These are phyloP conservation scores for Hylaeus volcanicus DNA, from an alignment of 1,140 invertebrate species.

Conservation along the genomic window DNA sequence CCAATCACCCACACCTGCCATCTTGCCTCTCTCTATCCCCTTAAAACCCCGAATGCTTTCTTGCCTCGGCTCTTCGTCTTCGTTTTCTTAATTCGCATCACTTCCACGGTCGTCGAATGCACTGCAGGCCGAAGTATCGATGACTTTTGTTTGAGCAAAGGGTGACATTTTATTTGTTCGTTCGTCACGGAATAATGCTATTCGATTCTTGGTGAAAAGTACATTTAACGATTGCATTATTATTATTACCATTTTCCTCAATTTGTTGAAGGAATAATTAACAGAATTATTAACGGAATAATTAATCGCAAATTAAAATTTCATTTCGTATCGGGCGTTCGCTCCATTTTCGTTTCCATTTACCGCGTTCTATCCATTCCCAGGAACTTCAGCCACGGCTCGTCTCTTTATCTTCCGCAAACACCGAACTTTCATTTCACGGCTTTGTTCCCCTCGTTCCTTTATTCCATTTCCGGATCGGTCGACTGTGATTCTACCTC, in stretches of 20 bases:
- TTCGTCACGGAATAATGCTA: too few relatives aligned
- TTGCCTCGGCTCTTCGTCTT: slow-evolving; percentile 15
- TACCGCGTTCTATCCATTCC: slow-evolving; percentile 7
- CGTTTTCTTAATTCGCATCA: background rate
- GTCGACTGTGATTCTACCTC: slow-evolving; percentile 9
- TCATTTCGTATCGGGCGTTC: background rate
- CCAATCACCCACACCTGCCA: slow-evolving; percentile 76
- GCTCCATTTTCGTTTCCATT: background rate
- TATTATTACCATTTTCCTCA: too few relatives aligned
- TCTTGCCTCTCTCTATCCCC: slow-evolving; percentile 71
- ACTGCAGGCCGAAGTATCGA: background rate
- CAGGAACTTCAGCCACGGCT: slow-evolving; percentile 12
- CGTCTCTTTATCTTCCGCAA: slow-evolving; percentile 44
- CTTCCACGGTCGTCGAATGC: background rate
- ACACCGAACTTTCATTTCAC: slow-evolving; percentile 46
- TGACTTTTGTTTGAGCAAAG: background rate
- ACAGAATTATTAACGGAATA: too few relatives aligned
- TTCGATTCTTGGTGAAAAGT: too few relatives aligned
- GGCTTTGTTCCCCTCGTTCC: slow-evolving; percentile 40
- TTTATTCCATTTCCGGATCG: slow-evolving; percentile 47
- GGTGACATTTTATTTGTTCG: too few relatives aligned
- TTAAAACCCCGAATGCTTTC: slow-evolving; percentile 61
- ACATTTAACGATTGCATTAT: too few relatives aligned
- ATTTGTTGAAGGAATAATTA: too few relatives aligned
- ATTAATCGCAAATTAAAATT: background rate